Conservation (phyloP, 1,140 invertebrate species). For the Eurytemora carolleeae region DNA sequence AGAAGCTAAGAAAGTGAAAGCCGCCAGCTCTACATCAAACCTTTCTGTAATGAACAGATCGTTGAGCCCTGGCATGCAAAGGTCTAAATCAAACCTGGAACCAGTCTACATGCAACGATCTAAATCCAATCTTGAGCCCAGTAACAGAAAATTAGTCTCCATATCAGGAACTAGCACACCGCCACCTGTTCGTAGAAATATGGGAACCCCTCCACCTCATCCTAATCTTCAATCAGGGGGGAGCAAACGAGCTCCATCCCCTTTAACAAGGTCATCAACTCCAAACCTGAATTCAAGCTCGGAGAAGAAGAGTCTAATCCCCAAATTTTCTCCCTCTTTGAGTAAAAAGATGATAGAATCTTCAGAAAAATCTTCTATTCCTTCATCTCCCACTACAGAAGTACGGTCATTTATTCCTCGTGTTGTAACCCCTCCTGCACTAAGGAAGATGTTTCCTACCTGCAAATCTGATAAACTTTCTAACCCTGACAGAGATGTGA, state of each 20-base stretch:
- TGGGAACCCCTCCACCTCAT: constrained; percentile 11
- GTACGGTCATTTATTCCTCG: constrained; percentile 8
- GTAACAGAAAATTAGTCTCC: constrained; percentile 1
- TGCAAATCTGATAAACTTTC: constrained; percentile 12
- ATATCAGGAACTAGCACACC: neutral
- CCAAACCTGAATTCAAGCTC: neutral
- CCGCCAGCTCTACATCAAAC: constrained; percentile 7
- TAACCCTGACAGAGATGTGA: constrained; percentile 12
- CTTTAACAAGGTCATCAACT: constrained; percentile 7
- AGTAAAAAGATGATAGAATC: neutral
- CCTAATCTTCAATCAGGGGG: neutral
- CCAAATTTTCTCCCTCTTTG: constrained; percentile 3
- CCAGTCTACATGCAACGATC: constrained; percentile 3
- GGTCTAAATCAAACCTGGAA: neutral
- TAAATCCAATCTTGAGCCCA: constrained; percentile 10
- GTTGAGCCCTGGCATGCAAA: too few species aligned
- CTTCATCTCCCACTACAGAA: neutral
- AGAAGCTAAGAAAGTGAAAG: constrained; percentile 7
- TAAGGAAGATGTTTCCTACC: constrained; percentile 14
- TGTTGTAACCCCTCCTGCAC: constrained; percentile 12
- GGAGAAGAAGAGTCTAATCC: constrained; percentile 12
- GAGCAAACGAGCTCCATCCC: constrained; percentile 4
- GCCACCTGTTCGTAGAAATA: neutral
- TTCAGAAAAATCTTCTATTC: too few species aligned
- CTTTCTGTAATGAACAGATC: too few species aligned